Evolutionary conservation across 2,888 invertebrate species (phyloP).

Genomic region (Phragmatobia fuliginosa): DNA sequence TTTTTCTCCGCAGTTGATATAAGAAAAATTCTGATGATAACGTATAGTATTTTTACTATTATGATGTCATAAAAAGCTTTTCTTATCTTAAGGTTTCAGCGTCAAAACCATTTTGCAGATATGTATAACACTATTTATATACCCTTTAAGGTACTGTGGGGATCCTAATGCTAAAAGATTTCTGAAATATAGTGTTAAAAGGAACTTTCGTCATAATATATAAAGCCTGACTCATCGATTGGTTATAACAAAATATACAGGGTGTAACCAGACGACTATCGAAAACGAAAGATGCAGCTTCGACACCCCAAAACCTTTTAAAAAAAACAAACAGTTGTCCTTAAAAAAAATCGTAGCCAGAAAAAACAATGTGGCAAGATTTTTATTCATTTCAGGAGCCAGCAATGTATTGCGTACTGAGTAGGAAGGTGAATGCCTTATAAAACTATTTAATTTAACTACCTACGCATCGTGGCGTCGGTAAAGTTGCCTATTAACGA

Average conservation of each 20-base stretch:
- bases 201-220: neutral
- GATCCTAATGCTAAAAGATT: neutral
- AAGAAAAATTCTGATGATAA: neutral
- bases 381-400: too few relatives aligned
- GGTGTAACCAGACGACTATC: too few relatives aligned
- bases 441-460: too few relatives aligned
- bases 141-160: neutral
- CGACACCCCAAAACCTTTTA: too few relatives aligned
- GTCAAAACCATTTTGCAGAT: neutral
- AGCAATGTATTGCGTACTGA: too few relatives aligned
- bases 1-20: neutral
- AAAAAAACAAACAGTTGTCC: too few relatives aligned
- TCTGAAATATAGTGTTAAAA: neutral
- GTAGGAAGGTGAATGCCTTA: too few relatives aligned
- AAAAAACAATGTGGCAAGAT: too few relatives aligned
- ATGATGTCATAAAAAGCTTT: neutral
- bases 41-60: neutral
- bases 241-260: neutral
- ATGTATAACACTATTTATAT: neutral
- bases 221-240: neutral
- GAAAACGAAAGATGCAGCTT: too few relatives aligned
- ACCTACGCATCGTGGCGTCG: too few relatives aligned
- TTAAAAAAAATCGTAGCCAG: too few relatives aligned
- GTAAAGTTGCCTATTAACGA: too few relatives aligned
- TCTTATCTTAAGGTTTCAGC: neutral